Evolutionary conservation across 2,797 vertebrate species (phyloP).

Genomic region (Megalops cyprinoides): DNA sequence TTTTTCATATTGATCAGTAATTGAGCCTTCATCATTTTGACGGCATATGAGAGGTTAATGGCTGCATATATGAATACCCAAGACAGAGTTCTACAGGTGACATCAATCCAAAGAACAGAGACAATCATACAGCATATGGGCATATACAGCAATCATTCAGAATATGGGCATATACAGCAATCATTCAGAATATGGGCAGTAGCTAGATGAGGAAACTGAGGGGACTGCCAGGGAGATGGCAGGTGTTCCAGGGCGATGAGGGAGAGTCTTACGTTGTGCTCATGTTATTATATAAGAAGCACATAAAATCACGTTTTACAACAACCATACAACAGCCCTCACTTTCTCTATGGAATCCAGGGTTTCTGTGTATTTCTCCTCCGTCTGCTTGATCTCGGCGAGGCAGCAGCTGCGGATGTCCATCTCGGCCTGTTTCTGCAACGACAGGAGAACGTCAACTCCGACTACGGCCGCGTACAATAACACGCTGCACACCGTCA

Average conservation of each 20-base stretch:
- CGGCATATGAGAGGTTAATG: not conserved
- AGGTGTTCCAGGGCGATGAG: not conserved
- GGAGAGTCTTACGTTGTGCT: not conserved
- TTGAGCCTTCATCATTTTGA: not conserved
- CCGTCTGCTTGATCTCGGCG: slow-evolving; percentile 93
- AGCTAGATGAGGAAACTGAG: slow-evolving; percentile 27
- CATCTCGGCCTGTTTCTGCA: slow-evolving; percentile 88
- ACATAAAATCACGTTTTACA: too few species aligned
- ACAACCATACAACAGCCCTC: slow-evolving; percentile 42
- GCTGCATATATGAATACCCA: not conserved
- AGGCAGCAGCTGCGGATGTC: slow-evolving; percentile 94
- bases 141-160: too few species aligned
- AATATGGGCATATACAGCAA: too few species aligned
- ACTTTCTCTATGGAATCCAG: slow-evolving; percentile 97
- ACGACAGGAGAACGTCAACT: slow-evolving; percentile 37
- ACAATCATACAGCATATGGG: too few species aligned
- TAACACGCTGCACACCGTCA: not conserved
- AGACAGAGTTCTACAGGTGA: not conserved
- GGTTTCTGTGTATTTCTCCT: slow-evolving; percentile 97
- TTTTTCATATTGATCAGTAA: not conserved
- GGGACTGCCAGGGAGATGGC: slow-evolving; percentile 39
- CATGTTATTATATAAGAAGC: not conserved
- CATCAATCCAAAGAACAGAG: not conserved
- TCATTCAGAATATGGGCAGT: too few species aligned
- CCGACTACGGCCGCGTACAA: not conserved